phyloP scores from a whole-genome alignment of 2,113 vertebrate genomes.

The Corythornis vintsioides region DNA sequence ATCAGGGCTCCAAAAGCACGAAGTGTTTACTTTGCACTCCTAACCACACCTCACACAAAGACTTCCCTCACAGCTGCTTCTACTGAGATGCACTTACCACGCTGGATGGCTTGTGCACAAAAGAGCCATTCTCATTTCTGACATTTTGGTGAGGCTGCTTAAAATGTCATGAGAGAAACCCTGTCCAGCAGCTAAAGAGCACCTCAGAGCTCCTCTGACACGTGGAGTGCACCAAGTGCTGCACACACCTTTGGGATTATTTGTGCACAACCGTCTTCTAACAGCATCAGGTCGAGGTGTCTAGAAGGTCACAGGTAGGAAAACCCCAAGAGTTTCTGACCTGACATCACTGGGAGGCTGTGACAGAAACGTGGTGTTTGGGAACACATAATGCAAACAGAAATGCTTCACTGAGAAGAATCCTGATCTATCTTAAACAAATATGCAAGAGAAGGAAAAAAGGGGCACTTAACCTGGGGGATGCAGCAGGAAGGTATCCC shows the following conservation, averaged over 20 bases:
- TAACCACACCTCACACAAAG: not conserved
- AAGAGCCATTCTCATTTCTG: not conserved
- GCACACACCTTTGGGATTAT: not conserved
- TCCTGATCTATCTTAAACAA: not conserved
- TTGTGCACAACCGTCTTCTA: not conserved
- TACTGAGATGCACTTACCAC: not conserved
- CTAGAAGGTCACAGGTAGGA: not conserved
- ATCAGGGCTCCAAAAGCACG: not conserved
- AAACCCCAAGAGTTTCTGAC: not conserved
- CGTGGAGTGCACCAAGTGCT: rapidly evolving
- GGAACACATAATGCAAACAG: conserved; percentile 31
- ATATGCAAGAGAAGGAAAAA: not conserved
- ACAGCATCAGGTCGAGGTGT: not conserved
- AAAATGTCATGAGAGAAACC: not conserved
- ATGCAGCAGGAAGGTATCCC: not conserved
- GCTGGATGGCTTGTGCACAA: not conserved
- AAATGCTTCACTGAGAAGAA: conserved; percentile 13
- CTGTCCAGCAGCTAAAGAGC: not conserved
- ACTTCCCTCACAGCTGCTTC: not conserved
- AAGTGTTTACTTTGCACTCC: not conserved
- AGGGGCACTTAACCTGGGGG: conserved; percentile 16
- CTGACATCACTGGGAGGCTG: not conserved
- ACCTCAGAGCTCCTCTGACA: not conserved
- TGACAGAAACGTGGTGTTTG: not conserved
- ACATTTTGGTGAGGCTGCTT: not conserved